Base-by-base conservation (phyloP, 2,888 invertebrate species). In the Epinotia bilunana region DNA sequence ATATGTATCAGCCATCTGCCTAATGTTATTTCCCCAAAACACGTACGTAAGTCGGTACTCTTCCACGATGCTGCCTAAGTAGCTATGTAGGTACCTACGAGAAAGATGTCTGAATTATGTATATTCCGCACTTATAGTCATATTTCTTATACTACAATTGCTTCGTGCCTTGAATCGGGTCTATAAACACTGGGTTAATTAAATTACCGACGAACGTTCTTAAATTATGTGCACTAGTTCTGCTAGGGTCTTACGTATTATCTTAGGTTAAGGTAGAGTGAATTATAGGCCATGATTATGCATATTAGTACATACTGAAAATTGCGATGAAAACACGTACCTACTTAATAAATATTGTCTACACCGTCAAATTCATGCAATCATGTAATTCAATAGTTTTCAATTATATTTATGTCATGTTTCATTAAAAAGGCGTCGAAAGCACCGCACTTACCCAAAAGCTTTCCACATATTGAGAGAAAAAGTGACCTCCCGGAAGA, bases 361-460 rank as follows among this genome's bases (percentile, higher is more conserved):
- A 16, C 5, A 49, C 6, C 18, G 1, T 43, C 7, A 61, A 63
- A 18, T 20, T 18, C 11, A 13, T 43, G 39, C 62, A 3, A 49
- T 49, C 46, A 13, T 49, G 49, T 43, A 63, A 12, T n/a, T 43
- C 4, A 63, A 12, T 12, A 11, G 9, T 20, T 20, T 28, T 55
- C 13, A 5, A 11, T 67, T 67, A n/a, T 33, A 57, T 39, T 13
- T 39, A 57, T 57, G 39, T 33, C 9, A 39, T 53, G 0, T 13
- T 57, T 57, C 28, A 65, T 28, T 57, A 68, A 76, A 16, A 33
- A 23, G n/a, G 13, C 43, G 43, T n/a, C 12, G 16, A 69, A 60
- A 46, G 61, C 80, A 92, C 93, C 92, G 61, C 80, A 92, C 93
- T 92, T 81, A 94, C 93, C 93, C 91, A 92, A 90, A 93, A 91